Conservation (phyloP, 2,888 invertebrate species). For the Melanchra persicariae region DNA sequence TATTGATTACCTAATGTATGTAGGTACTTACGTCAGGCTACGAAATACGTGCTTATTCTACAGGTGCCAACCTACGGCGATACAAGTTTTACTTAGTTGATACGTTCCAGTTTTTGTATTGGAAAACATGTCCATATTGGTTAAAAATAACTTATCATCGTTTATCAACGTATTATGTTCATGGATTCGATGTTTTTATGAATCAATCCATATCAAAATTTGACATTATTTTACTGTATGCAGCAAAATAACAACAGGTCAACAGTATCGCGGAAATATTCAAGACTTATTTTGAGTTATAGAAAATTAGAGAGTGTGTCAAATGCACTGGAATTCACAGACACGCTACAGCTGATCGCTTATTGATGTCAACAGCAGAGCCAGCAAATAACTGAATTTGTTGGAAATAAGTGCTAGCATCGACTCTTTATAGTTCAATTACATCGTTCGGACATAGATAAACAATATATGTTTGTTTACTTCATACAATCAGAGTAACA, state of each 20-base stretch:
- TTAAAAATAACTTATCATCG: slow-evolving; percentile 4
- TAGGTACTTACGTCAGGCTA: neutral
- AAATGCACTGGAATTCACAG: slow-evolving; percentile 66
- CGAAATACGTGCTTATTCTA: slow-evolving; percentile 14
- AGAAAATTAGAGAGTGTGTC: slow-evolving; percentile 69
- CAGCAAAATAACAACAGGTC: slow-evolving; percentile 23
- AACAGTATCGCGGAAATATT: slow-evolving; percentile 13
- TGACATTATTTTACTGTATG: slow-evolving; percentile 19
- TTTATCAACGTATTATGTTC: slow-evolving; percentile 12
- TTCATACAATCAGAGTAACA: slow-evolving; percentile 1
- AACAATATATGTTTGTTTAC: neutral
- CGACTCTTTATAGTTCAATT: neutral
- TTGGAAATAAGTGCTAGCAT: slow-evolving; percentile 20
- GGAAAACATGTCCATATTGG: neutral
- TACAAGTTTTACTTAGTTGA: neutral
- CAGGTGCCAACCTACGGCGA: neutral
- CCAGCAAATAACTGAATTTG: slow-evolving; percentile 58
- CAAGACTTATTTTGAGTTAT: slow-evolving; percentile 46
- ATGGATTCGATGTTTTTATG: slow-evolving; percentile 23
- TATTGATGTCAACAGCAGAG: slow-evolving; percentile 72
- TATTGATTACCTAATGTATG: neutral
- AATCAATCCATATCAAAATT: slow-evolving; percentile 31
- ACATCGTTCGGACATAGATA: neutral
- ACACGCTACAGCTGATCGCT: slow-evolving; percentile 72
- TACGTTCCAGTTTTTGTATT: neutral